Percentiles rank a stretch among this genome's conserved stretches.
Evolutionary conservation across 2,113 vertebrate species (phyloP).

Genomic region (Micromys minutus): DNA sequence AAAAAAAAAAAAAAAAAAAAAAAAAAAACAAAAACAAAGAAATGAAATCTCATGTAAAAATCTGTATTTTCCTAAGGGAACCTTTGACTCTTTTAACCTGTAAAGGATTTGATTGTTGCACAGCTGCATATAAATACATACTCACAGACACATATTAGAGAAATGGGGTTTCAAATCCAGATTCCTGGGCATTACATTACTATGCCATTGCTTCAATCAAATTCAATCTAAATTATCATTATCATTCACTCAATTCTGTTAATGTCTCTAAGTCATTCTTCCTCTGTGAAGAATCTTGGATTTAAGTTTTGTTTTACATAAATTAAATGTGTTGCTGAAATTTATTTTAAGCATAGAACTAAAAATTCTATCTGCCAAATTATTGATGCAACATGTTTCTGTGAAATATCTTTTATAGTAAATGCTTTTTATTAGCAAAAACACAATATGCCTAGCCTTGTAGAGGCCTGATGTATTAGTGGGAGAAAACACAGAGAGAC

Average conservation of each 20-base stretch:
- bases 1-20: no score
- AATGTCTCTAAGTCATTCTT: background rate
- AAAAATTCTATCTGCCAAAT: slow-evolving; percentile 1
- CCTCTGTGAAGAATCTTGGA: background rate
- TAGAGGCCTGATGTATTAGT: no score
- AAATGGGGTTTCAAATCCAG: slow-evolving; percentile 10
- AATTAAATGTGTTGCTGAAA: background rate
- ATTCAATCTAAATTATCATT: background rate
- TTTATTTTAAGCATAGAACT: background rate
- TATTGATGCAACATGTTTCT: slow-evolving; percentile 3
- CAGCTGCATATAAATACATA: background rate
- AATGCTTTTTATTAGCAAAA: slow-evolving; percentile 23
- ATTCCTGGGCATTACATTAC: background rate
- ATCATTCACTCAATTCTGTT: background rate
- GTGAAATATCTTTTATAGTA: background rate
- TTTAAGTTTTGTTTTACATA: background rate
- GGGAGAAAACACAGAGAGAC: rapidly evolving
- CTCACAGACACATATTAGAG: background rate
- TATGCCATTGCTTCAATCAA: background rate
- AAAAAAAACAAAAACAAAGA: no score
- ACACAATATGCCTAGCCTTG: no score
- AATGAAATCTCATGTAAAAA: background rate
- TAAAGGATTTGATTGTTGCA: background rate
- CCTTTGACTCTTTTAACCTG: background rate
- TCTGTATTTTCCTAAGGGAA: background rate